These are phyloP conservation scores for Anthopleura xanthogrammica DNA, from an alignment of 92 coral and sea anemone species.

Conservation along the genomic window DNA sequence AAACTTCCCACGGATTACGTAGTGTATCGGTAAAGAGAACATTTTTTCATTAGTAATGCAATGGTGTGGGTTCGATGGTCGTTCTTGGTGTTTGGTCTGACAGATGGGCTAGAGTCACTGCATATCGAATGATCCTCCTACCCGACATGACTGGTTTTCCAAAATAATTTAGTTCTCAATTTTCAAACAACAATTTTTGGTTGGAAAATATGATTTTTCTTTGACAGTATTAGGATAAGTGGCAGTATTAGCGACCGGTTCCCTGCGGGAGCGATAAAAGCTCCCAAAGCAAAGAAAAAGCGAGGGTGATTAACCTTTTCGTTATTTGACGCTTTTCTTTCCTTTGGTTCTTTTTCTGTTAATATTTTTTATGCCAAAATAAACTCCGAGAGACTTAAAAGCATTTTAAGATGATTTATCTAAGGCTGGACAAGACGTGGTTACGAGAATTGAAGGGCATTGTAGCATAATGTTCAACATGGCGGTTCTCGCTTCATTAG, in stretches of 20 bases:
- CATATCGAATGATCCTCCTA: neutral
- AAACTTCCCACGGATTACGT: neutral
- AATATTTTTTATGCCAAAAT: no score
- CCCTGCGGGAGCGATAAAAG: neutral
- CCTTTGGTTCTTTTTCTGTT: neutral
- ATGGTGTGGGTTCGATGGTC: slow-evolving; percentile 5
- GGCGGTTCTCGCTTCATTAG: no score
- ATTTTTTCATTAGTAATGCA: neutral
- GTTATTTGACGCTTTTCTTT: no score
- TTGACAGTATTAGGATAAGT: neutral
- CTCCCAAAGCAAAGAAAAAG: neutral
- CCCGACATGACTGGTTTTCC: neutral
- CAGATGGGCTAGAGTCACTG: slow-evolving; percentile 4
- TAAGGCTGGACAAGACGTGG: no score
- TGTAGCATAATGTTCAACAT: no score
- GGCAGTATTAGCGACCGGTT: neutral
- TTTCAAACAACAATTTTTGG: neutral
- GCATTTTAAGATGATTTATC: no score
- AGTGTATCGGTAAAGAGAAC: neutral
- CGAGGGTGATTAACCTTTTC: neutral
- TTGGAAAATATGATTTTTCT: neutral
- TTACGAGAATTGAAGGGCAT: no score
- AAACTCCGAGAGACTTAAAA: no score
- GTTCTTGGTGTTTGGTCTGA: slow-evolving; percentile 31
- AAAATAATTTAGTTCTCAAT: neutral